Percentiles rank a stretch among this genome's conserved stretches.
Conservation (phyloP, 53 echinoderm and acorn worm species). For the Crossaster papposus region DNA sequence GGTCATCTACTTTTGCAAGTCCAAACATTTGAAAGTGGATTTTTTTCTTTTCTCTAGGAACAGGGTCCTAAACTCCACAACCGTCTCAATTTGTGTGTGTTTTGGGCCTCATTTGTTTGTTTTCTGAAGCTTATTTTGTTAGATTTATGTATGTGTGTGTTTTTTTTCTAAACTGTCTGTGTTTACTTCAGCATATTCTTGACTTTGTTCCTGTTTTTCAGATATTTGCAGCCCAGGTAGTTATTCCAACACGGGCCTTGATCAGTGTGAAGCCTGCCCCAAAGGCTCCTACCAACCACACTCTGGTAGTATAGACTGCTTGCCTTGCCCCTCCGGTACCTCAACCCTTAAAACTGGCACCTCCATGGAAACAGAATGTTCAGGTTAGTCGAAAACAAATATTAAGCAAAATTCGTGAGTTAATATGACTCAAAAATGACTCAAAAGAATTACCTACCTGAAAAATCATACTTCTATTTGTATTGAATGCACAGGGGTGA, state of each 20-base stretch:
- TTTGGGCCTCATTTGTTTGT: no score
- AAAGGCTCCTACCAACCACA: conserved; percentile 78
- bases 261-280: conserved; percentile 85
- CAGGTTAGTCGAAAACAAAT: conserved; percentile 39
- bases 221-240: conserved; percentile 80
- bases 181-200: not conserved
- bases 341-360: conserved; percentile 70
- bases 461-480: no score
- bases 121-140: not conserved
- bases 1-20: no score
- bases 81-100: no score
- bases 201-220: not conserved
- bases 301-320: conserved; percentile 65
- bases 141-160: not conserved
- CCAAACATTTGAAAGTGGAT: no score
- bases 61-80: no score
- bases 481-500: no score
- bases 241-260: conserved; percentile 72
- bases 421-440: not conserved
- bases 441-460: no score
- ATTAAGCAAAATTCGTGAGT: not conserved
- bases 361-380: conserved; percentile 54
- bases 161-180: not conserved
- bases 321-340: conserved; percentile 60
- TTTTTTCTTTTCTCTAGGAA: no score